These are phyloP conservation scores for Crocodylus rhombifer DNA, from an alignment of 2,797 vertebrate genomes.

Conservation along the genomic window DNA sequence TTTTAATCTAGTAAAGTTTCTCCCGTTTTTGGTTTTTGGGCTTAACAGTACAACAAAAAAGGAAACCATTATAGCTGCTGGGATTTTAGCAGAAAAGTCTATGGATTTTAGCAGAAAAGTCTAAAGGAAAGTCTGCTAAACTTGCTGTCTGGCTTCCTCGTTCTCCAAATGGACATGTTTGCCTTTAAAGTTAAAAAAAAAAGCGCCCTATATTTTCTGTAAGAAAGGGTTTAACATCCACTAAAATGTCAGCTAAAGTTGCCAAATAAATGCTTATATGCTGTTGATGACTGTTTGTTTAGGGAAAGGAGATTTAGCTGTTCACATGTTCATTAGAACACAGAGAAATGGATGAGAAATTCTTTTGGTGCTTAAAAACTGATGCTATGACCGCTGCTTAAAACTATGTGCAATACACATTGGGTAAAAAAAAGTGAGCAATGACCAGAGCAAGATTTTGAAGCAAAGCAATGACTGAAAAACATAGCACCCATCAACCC, in stretches of 20 bases:
- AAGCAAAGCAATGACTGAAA: constrained; percentile 73
- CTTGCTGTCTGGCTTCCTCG: constrained; percentile 48
- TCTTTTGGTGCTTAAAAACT: constrained; percentile 67
- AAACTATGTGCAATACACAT: constrained; percentile 60
- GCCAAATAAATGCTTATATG: constrained; percentile 78
- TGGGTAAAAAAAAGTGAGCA: constrained; percentile 69
- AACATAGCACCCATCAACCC: constrained; percentile 22
- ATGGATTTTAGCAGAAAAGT: constrained; percentile 49
- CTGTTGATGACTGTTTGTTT: constrained; percentile 70
- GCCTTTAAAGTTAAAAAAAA: constrained; percentile 51
- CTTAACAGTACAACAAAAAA: constrained; percentile 72
- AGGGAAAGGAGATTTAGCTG: constrained; percentile 68
- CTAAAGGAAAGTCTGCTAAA: constrained; percentile 68
- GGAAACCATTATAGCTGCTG: constrained; percentile 65
- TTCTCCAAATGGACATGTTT: constrained; percentile 52
- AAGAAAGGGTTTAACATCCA: constrained; percentile 75
- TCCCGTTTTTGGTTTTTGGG: constrained; percentile 66
- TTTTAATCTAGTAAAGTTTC: constrained; percentile 67
- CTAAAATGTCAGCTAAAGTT: constrained; percentile 79
- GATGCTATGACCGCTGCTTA: constrained; percentile 66
- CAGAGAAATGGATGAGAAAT: constrained; percentile 66
- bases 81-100: constrained; percentile 52
- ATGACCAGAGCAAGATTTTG: constrained; percentile 79
- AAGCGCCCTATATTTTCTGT: constrained; percentile 39
- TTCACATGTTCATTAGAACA: constrained; percentile 75